Evolutionary conservation across 2,113 vertebrate genomes (phyloP).

Genomic region (Picathartes gymnocephalus): DNA sequence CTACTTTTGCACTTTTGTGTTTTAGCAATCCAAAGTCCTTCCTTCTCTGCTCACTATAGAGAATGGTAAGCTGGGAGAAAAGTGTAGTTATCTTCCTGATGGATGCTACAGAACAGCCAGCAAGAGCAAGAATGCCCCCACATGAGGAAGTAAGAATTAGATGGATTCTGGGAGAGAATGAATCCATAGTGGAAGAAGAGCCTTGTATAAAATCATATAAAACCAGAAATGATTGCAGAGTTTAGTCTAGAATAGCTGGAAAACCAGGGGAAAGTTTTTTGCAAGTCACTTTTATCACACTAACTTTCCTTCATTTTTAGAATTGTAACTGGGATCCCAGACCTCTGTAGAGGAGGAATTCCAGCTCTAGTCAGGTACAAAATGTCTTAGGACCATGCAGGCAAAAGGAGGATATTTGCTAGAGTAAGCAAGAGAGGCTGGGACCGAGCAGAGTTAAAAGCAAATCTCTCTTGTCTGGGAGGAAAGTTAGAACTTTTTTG

Average conservation of each 20-base stretch:
- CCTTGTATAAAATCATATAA: not conserved
- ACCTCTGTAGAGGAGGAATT: not conserved
- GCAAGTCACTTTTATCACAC: not conserved
- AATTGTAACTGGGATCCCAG: not conserved
- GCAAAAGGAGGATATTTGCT: not conserved
- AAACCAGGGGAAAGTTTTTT: not conserved
- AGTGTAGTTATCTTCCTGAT: not conserved
- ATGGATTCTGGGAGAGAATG: not conserved
- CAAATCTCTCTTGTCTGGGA: not conserved
- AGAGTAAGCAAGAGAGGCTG: not conserved
- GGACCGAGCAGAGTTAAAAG: not conserved
- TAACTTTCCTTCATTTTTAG: not conserved
- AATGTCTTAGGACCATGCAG: not conserved
- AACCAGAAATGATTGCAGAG: not conserved
- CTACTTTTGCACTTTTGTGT: not conserved
- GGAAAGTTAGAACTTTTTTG: not conserved
- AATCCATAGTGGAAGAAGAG: not conserved
- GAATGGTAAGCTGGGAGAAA: not conserved
- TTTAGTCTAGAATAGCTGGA: not conserved
- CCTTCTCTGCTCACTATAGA: not conserved
- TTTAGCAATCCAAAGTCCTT: not conserved
- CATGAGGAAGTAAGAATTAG: not conserved
- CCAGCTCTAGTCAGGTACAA: not conserved
- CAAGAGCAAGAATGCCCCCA: not conserved
- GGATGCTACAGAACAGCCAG: not conserved